A percentile compares a stretch with the other conserved stretches of the same genome.
These are phyloP conservation scores for Muscicapa comitata DNA, from an alignment of 2,797 vertebrate species.

Conservation along the genomic window DNA sequence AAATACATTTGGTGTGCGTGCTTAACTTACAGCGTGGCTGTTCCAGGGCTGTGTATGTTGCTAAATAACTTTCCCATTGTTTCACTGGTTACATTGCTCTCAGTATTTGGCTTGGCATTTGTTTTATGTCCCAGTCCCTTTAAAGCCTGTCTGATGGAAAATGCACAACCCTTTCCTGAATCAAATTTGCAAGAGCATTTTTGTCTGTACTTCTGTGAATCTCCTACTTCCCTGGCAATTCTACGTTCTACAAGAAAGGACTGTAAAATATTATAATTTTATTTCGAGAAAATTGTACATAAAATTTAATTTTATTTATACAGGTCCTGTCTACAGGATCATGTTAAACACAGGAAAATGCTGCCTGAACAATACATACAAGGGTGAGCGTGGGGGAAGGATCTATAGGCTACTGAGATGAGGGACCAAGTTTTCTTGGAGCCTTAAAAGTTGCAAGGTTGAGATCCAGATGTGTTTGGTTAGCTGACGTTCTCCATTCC, in stretches of 20 bases:
- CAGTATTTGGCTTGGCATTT: constrained; percentile 42
- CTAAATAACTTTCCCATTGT: constrained; percentile 57
- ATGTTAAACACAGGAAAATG: neutral
- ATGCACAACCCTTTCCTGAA: neutral
- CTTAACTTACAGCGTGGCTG: neutral
- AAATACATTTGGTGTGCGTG: constrained; percentile 47
- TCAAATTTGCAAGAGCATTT: neutral
- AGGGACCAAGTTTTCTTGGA: neutral
- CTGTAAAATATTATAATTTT: neutral
- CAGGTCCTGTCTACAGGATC: neutral
- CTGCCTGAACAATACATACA: neutral
- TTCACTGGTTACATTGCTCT: constrained; percentile 32
- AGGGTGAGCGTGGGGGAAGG: neutral
- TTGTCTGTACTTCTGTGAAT: neutral
- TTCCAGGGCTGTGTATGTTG: constrained; percentile 31
- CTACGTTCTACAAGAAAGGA: neutral
- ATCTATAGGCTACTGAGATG: neutral
- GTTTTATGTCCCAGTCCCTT: neutral
- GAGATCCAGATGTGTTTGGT: neutral
- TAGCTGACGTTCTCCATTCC: neutral
- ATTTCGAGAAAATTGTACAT: neutral
- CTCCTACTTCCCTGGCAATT: neutral
- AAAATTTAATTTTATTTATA: neutral
- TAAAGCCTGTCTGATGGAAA: constrained; percentile 12
- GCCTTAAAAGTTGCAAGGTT: neutral